Evolutionary conservation across 1,140 invertebrate species (phyloP).

Genomic region (Andricus grossulariae): DNA sequence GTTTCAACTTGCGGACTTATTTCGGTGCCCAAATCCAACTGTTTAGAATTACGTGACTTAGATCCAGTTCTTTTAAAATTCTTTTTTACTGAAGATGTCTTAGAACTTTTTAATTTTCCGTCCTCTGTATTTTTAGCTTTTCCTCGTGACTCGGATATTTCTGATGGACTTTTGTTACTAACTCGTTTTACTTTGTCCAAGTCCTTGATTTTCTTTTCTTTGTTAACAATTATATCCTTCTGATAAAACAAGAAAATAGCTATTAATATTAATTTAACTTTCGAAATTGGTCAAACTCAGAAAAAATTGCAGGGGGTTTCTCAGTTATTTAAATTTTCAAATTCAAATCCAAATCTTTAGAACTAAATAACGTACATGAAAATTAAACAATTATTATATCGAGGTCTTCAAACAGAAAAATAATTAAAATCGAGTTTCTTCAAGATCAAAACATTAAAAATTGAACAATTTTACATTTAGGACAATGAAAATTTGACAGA

Average conservation of each 20-base stretch:
- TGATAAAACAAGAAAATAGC: background rate
- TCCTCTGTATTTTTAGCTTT: background rate
- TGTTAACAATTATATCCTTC: background rate
- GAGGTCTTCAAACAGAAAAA: no score
- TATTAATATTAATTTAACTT: no score
- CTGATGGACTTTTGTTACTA: background rate
- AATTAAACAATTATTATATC: no score
- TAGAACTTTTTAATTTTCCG: background rate
- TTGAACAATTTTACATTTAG: no score
- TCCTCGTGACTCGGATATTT: background rate
- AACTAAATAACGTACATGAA: no score
- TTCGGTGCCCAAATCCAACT: slow-evolving; percentile 3
- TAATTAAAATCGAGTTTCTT: no score
- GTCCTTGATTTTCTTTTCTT: background rate
- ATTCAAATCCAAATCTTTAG: no score
- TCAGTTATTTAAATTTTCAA: no score
- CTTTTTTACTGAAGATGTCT: slow-evolving; percentile 17
- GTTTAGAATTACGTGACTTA: slow-evolving; percentile 35
- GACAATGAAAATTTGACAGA: no score
- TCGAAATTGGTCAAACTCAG: no score
- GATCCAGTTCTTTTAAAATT: slow-evolving; percentile 18
- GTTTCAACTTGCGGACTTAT: slow-evolving; percentile 2
- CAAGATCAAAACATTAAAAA: no score
- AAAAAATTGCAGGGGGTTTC: no score
- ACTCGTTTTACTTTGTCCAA: background rate